Conservation (phyloP, 2,113 vertebrate species). For the Onychorhynchus coronatus region DNA sequence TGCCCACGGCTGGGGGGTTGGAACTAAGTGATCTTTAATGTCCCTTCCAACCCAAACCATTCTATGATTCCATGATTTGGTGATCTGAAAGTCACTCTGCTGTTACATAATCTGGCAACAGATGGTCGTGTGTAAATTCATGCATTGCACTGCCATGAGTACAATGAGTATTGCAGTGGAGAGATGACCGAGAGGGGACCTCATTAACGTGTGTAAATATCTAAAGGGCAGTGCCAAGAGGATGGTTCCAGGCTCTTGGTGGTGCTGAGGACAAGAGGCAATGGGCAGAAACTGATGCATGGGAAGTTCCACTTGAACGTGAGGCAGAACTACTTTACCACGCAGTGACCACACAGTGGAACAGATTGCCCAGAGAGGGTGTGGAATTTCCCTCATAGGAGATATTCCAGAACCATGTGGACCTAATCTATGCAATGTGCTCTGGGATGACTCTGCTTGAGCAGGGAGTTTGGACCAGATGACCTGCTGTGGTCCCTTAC, state of each 20-base stretch:
- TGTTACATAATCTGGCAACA: background rate
- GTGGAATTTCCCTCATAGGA: background rate
- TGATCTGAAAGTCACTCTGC: background rate
- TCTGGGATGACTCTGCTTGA: background rate
- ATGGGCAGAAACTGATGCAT: background rate
- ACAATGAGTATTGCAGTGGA: background rate
- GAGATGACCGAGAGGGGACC: background rate
- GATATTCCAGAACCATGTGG: accelerated
- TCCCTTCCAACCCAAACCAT: background rate
- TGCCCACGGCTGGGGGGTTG: accelerated
- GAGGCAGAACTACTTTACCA: background rate
- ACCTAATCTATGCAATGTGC: background rate
- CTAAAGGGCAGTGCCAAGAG: background rate
- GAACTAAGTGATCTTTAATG: background rate
- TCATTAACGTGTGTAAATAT: background rate
- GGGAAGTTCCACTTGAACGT: background rate
- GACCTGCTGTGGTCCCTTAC: background rate
- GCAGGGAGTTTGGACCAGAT: background rate
- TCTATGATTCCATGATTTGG: background rate
- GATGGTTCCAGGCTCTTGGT: background rate
- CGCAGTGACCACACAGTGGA: background rate
- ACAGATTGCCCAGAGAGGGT: background rate
- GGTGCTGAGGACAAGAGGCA: background rate
- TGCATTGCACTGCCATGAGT: background rate
- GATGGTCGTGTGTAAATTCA: background rate